phyloP scores from a whole-genome alignment of 2,888 invertebrate species.

The Acanthosepion lycidas region DNA sequence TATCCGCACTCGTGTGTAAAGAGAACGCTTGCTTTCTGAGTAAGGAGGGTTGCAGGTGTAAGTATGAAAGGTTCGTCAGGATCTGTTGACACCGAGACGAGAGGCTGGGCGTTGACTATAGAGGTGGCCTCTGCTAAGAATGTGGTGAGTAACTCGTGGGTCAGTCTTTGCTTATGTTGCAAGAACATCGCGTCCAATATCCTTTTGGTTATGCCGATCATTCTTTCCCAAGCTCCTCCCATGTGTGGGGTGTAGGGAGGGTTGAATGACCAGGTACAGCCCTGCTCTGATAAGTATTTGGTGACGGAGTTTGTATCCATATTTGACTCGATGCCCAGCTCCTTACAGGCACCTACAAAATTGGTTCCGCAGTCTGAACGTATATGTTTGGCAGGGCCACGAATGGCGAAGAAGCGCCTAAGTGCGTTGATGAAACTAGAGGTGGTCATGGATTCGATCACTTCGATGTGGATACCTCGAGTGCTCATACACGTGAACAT shows the following conservation, averaged over 20 bases:
- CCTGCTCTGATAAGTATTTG: neutral
- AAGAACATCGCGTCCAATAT: too few relatives aligned
- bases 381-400: slow-evolving; percentile 48
- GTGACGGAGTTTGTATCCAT: neutral
- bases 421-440: slow-evolving; percentile 57
- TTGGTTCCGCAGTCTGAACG: too few relatives aligned
- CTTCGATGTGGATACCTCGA: slow-evolving; percentile 56
- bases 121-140: too few relatives aligned
- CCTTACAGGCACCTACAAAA: slow-evolving; percentile 49
- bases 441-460: slow-evolving; percentile 55
- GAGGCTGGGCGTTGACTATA: too few relatives aligned
- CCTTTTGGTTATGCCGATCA: too few relatives aligned
- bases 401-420: slow-evolving; percentile 52
- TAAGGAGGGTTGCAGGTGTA: too few relatives aligned
- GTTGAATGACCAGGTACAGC: neutral
- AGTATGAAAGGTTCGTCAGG: too few relatives aligned
- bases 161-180: too few relatives aligned
- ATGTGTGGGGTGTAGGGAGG: neutral
- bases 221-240: neutral
- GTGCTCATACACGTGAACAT: slow-evolving; percentile 55
- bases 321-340: slow-evolving; percentile 47
- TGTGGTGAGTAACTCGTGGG: too few relatives aligned
- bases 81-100: too few relatives aligned
- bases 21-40: too few relatives aligned
- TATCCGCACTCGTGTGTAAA: too few relatives aligned